Conservation (phyloP, 2,113 vertebrate species). For the Cochlearius cochlearius region DNA sequence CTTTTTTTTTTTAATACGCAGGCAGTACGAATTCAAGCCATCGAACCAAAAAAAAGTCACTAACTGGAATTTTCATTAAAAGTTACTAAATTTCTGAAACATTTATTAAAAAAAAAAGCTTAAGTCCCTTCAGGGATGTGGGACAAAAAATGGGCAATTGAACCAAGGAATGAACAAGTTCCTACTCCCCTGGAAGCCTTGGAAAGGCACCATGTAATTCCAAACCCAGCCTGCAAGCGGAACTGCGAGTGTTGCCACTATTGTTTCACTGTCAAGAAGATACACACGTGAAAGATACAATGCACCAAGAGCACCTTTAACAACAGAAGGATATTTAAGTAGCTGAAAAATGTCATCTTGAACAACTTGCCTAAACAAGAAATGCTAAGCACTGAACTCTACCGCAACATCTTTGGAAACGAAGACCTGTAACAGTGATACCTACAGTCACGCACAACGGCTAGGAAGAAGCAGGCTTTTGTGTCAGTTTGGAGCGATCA, state of each 20-base stretch:
- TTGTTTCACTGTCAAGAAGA: background rate
- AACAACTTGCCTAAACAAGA: background rate
- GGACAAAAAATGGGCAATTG: background rate
- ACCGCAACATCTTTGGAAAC: slow-evolving; percentile 1
- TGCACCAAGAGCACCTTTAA: slow-evolving; percentile 16
- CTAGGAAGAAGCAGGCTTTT: background rate
- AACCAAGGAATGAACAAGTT: background rate
- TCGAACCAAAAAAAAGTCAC: background rate
- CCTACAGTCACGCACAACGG: background rate
- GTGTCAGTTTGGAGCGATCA: background rate
- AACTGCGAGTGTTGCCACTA: slow-evolving; percentile 17
- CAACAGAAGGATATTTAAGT: background rate
- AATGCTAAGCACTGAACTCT: background rate
- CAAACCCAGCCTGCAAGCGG: background rate
- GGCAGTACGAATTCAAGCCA: background rate
- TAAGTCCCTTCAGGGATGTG: background rate
- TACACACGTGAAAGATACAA: background rate
- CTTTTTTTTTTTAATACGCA: background rate
- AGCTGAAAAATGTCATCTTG: background rate
- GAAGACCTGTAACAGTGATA: background rate
- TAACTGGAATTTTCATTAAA: background rate
- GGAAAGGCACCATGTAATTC: background rate
- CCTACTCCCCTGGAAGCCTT: background rate
- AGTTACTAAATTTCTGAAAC: background rate
- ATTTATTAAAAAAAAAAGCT: background rate